Evolutionary conservation across 2,888 invertebrate species (phyloP).

Genomic region (Neoascia interrupta): DNA sequence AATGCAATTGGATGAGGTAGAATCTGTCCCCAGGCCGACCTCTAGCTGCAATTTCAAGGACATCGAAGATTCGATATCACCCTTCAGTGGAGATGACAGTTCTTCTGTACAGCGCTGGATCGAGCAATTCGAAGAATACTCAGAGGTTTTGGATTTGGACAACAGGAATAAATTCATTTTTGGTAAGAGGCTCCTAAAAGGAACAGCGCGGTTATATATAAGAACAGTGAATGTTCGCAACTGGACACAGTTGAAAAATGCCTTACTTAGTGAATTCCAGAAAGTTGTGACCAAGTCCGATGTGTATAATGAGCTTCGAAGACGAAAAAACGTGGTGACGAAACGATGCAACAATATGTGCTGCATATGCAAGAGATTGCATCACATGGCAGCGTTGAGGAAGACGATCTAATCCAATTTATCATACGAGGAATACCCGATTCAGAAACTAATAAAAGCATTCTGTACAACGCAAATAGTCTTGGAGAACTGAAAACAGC

Average conservation of each 20-base stretch:
- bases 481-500: background rate
- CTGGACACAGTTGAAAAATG: background rate
- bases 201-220: background rate
- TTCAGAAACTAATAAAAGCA: background rate
- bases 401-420: conserved; percentile 2
- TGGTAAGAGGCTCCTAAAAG: background rate
- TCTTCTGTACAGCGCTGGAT: conserved; percentile 1
- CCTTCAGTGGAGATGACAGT: background rate
- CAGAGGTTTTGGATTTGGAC: background rate
- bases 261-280: background rate
- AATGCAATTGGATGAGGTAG: background rate
- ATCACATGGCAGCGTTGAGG: background rate
- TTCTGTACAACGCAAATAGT: too few species aligned
- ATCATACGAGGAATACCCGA: background rate
- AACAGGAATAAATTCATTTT: conserved; percentile 5
- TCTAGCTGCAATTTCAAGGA: background rate
- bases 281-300: conserved; percentile 8
- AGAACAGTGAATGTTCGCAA: conserved; percentile 3
- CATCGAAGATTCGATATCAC: background rate
- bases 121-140: conserved; percentile 6
- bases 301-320: background rate
- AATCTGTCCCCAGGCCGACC: background rate
- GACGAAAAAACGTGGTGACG: background rate
- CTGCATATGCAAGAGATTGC: background rate
- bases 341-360: conserved; percentile 8